Percentiles rank a stretch among this genome's conserved stretches.
Evolutionary conservation across 2,113 vertebrate species (phyloP).

Genomic region (Corydoras maculifer): DNA sequence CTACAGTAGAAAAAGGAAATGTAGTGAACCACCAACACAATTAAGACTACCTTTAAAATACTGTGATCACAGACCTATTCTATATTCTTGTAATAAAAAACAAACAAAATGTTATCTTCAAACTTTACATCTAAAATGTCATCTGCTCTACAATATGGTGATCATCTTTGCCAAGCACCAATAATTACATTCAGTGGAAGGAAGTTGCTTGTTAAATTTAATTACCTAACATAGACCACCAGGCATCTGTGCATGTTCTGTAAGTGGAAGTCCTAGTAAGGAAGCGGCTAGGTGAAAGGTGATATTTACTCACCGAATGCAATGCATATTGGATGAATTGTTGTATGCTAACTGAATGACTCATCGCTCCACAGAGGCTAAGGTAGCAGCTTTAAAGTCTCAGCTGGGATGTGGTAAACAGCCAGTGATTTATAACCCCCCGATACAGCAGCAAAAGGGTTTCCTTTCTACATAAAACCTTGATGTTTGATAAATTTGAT

Average conservation of each 20-base stretch:
- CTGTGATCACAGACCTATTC: no score
- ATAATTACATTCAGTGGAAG: slow-evolving; percentile 11
- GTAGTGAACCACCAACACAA: neutral
- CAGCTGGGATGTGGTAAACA: no score
- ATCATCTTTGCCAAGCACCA: slow-evolving; percentile 2
- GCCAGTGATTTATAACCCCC: no score
- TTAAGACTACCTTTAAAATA: neutral
- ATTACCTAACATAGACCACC: slow-evolving; percentile 27
- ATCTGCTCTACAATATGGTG: neutral
- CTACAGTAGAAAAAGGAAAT: no score
- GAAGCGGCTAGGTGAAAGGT: slow-evolving; percentile 15
- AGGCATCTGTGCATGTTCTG: slow-evolving; percentile 16
- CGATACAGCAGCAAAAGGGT: no score
- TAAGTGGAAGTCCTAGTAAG: slow-evolving; percentile 9
- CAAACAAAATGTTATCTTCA: neutral
- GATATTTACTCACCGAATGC: slow-evolving; percentile 7
- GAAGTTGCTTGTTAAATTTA: slow-evolving; percentile 28
- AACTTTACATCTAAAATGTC: neutral
- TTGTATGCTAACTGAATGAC: slow-evolving; percentile 15
- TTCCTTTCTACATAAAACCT: no score
- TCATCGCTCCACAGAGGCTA: slow-evolving; percentile 1
- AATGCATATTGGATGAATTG: slow-evolving; percentile 10
- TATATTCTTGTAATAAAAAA: neutral
- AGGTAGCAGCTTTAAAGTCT: neutral
- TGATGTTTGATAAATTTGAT: no score